phyloP scores from a whole-genome alignment of 2,113 vertebrate genomes.

The Serinus canaria region DNA sequence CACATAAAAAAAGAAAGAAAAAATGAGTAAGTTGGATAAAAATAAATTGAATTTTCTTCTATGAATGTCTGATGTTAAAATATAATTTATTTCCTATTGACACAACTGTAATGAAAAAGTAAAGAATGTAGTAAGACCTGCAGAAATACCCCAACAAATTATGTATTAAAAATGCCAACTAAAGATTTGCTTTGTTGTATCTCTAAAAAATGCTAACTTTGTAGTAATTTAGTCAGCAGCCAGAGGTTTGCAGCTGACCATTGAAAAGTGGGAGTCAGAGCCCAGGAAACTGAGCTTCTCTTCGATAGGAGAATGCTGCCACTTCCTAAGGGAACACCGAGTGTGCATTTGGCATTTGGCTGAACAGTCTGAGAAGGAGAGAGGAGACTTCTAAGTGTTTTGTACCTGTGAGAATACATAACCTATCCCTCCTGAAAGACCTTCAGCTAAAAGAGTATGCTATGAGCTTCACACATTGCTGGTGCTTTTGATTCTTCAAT shows the following conservation, averaged over 20 bases:
- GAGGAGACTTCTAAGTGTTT: neutral
- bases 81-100: neutral
- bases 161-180: neutral
- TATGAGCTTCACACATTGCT: neutral
- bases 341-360: neutral
- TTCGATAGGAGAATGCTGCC: neutral
- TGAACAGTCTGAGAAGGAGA: neutral
- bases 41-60: neutral
- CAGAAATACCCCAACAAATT: neutral
- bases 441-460: neutral
- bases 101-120: neutral
- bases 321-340: rapidly evolving
- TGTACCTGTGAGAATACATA: neutral
- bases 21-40: neutral
- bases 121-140: neutral
- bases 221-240: neutral
- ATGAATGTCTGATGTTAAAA: neutral
- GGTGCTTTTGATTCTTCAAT: neutral
- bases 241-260: neutral
- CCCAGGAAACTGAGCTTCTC: neutral
- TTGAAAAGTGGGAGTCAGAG: neutral
- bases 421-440: neutral
- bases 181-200: neutral
- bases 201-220: neutral
- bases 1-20: neutral